Conservation (phyloP, 92 coral and sea anemone genomes). For the Meandrina meandrites region DNA sequence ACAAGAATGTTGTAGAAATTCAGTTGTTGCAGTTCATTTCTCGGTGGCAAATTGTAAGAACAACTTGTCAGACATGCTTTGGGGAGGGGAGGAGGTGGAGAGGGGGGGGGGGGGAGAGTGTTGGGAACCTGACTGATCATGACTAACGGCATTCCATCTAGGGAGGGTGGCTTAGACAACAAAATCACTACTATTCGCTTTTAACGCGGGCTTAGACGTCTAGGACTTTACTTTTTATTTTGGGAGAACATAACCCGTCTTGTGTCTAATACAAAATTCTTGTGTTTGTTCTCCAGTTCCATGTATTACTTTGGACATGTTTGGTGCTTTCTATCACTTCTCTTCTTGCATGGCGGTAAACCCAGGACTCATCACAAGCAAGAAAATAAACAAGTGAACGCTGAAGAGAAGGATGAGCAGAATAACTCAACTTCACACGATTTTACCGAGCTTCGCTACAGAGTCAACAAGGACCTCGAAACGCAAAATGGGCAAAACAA, state of each 20-base stretch:
- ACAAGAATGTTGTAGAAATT: not conserved
- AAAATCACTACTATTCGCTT: too few species aligned
- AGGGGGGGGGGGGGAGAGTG: too few species aligned
- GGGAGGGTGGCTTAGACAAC: too few species aligned
- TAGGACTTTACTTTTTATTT: too few species aligned
- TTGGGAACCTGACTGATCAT: too few species aligned
- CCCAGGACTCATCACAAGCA: not conserved
- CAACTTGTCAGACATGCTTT: too few species aligned
- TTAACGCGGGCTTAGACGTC: too few species aligned
- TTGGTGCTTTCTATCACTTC: slow-evolving; percentile 41
- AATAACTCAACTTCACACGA: slow-evolving; percentile 8
- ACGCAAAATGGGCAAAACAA: not conserved
- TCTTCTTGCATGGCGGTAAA: slow-evolving; percentile 23
- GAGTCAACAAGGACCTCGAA: slow-evolving; percentile 23
- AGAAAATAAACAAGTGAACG: not conserved
- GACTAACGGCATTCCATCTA: too few species aligned
- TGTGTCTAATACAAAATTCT: not conserved
- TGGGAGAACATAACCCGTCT: not conserved
- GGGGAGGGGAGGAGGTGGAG: too few species aligned
- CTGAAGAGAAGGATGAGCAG: slow-evolving; percentile 5
- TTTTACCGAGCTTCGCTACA: slow-evolving; percentile 6
- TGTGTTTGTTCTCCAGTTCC: slow-evolving; percentile 49
- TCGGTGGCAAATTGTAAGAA: not conserved
- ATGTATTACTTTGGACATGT: slow-evolving; percentile 81
- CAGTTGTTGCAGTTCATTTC: too few species aligned